These are phyloP conservation scores for Neoarius graeffei DNA, from an alignment of 2,113 vertebrate genomes.

Conservation along the genomic window DNA sequence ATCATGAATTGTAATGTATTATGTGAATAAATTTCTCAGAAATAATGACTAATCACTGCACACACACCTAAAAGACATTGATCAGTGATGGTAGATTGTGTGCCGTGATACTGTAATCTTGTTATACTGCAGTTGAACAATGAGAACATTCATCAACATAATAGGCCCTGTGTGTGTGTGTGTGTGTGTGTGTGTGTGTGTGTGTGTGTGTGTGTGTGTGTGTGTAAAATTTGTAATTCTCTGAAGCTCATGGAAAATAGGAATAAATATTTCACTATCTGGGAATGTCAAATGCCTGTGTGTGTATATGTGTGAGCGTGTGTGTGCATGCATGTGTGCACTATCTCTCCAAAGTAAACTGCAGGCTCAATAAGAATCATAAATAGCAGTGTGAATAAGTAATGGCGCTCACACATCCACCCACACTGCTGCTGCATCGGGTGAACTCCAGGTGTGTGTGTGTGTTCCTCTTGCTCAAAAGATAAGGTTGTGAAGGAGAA, in stretches of 20 bases:
- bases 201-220: constrained; percentile 8
- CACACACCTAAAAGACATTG: neutral
- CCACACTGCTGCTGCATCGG: constrained; percentile 37
- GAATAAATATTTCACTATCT: constrained; percentile 34
- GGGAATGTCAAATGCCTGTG: neutral
- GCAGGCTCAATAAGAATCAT: constrained; percentile 53
- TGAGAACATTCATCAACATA: neutral
- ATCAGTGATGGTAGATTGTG: neutral
- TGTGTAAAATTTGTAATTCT: constrained; percentile 2
- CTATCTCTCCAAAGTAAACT: neutral
- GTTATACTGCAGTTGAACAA: neutral
- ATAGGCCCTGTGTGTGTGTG: neutral
- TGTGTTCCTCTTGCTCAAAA: neutral
- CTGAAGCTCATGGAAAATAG: neutral
- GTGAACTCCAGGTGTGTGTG: constrained; percentile 1
- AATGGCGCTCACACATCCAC: constrained; percentile 54
- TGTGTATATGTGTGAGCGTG: constrained; percentile 9
- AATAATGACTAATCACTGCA: neutral
- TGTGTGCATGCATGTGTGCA: neutral
- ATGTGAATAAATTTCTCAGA: neutral
- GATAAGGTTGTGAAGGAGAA: neutral
- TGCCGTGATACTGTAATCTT: neutral
- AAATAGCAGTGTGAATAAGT: constrained; percentile 64
- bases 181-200: constrained; percentile 3
- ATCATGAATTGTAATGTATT: neutral